Evolutionary conservation across 2,888 invertebrate genomes (phyloP).

Genomic region (Torymus texanus): DNA sequence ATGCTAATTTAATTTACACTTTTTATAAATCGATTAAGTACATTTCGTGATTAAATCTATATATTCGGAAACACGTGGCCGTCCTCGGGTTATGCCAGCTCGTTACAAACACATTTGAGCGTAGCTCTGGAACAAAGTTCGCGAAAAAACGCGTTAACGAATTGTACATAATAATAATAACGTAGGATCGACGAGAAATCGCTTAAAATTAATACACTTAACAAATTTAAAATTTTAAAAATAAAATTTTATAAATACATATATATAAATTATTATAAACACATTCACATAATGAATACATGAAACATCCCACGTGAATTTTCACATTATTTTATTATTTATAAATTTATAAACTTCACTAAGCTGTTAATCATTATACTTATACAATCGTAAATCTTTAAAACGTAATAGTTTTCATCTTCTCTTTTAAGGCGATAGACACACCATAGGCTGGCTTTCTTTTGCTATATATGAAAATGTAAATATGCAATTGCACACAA

Average conservation of each 20-base stretch:
- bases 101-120: slow-evolving; percentile 10
- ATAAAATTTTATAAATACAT: slow-evolving; percentile 4
- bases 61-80: background rate
- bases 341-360: slow-evolving; percentile 10
- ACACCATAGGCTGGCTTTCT: background rate
- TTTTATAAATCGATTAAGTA: background rate
- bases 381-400: background rate
- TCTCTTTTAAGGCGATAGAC: slow-evolving; percentile 8
- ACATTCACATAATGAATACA: slow-evolving; percentile 10
- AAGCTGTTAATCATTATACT: background rate
- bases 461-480: background rate
- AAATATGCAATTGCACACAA: background rate
- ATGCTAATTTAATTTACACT: too few relatives aligned
- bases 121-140: background rate
- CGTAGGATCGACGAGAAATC: background rate
- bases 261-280: slow-evolving; percentile 22
- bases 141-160: too few relatives aligned
- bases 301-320: slow-evolving; percentile 4
- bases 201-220: background rate
- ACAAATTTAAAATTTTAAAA: slow-evolving; percentile 34
- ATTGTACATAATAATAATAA: background rate
- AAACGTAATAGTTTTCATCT: slow-evolving; percentile 3
- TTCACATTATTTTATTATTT: slow-evolving; percentile 1
- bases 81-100: slow-evolving; percentile 9
- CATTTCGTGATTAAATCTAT: slow-evolving; percentile 1